These are phyloP conservation scores for Lymantria dispar DNA, from an alignment of 2,888 invertebrate species.

Conservation along the genomic window DNA sequence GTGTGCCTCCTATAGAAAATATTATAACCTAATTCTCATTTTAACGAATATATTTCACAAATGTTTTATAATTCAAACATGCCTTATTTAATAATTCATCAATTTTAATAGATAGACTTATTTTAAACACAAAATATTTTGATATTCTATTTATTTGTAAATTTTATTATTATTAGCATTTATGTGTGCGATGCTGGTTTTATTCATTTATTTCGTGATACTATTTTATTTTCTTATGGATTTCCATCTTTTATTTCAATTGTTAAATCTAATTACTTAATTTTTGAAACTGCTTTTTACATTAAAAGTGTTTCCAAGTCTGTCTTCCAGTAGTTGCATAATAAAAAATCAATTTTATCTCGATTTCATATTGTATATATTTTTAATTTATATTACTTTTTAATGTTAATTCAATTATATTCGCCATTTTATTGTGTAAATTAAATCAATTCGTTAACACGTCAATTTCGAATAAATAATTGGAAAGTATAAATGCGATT, in stretches of 20 bases:
- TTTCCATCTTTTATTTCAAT: conserved; percentile 27
- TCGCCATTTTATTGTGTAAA: too few relatives aligned
- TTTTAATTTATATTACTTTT: too few relatives aligned
- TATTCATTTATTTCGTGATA: conserved; percentile 22
- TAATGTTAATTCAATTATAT: too few relatives aligned
- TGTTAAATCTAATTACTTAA: conserved; percentile 14
- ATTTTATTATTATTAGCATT: conserved; percentile 20
- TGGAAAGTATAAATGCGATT: too few relatives aligned
- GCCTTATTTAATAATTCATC: conserved; percentile 37
- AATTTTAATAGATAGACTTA: conserved; percentile 30
- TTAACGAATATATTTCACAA: conserved; percentile 43
- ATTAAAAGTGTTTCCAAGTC: conserved; percentile 59
- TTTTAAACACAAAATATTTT: conserved; percentile 10
- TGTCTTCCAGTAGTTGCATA: conserved; percentile 21
- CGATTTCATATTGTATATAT: too few relatives aligned
- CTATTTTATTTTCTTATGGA: conserved; percentile 20
- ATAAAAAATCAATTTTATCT: too few relatives aligned
- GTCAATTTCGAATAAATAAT: too few relatives aligned
- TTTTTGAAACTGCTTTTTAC: conserved; percentile 56
- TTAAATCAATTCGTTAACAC: too few relatives aligned
- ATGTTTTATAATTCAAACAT: conserved; percentile 59
- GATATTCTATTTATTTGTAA: conserved; percentile 12
- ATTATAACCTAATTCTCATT: conserved; percentile 9
- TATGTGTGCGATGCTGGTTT: conserved; percentile 38
- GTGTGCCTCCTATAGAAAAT: conserved; percentile 34